A percentile compares a stretch with the other conserved stretches of the same genome.
Evolutionary conservation across 1,140 invertebrate genomes (phyloP).

Genomic region (Stegodyphus dumicola): DNA sequence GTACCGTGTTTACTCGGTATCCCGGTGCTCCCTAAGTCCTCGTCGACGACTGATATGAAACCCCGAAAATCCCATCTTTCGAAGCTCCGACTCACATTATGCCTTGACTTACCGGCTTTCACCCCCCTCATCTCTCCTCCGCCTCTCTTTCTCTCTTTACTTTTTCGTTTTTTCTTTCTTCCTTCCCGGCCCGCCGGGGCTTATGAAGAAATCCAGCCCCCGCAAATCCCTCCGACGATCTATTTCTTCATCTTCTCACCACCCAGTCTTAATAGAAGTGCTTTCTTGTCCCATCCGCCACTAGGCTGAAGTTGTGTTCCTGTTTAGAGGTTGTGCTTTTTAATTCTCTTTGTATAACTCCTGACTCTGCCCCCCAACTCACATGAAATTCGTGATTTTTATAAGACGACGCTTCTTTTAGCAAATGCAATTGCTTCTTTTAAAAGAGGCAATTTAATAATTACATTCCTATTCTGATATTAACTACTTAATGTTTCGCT

Average conservation of each 20-base stretch:
- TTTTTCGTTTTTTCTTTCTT: slow-evolving; percentile 6
- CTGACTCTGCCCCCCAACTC: no score
- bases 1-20: slow-evolving; percentile 30
- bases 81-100: slow-evolving; percentile 28
- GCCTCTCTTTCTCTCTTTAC: no score
- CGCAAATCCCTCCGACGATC: slow-evolving; percentile 24
- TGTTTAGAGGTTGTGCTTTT: no score
- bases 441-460: no score
- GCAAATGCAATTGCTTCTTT: no score
- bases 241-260: slow-evolving; percentile 35
- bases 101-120: slow-evolving; percentile 22
- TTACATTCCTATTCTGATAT: no score
- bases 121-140: no score
- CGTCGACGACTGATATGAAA: slow-evolving; percentile 39
- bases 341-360: no score
- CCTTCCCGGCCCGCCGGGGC: not conserved
- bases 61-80: slow-evolving; percentile 38
- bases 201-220: slow-evolving; percentile 35
- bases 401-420: no score
- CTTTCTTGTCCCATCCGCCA: not conserved
- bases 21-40: not conserved
- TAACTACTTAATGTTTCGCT: no score
- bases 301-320: no score
- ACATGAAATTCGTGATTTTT: no score
- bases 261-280: slow-evolving; percentile 25